Base-by-base conservation (phyloP, 1,140 invertebrate genomes). In the Wasmannia auropunctata region DNA sequence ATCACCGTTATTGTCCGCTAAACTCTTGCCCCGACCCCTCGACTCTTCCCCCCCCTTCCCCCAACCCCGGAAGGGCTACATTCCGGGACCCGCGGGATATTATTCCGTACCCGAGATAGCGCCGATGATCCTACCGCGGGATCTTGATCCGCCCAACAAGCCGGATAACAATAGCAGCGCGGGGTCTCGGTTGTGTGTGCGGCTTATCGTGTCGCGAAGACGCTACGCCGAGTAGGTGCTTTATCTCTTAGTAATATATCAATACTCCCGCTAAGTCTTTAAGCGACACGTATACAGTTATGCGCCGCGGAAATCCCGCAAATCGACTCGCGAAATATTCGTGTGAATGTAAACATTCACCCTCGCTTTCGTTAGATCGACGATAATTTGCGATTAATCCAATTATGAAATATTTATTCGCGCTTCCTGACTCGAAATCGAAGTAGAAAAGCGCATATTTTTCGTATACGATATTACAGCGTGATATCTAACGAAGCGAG, bases 1-100 rank as follows among this genome's bases (percentile, higher is more conserved):
- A 94, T 94, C 93, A 94, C 93, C 91, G 91, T 93, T 94, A 94
- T 94, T 93, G 91, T 89, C 37, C 37, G 91, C 83, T 91, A 88
- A 91, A 31, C 76, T 79, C 40, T 79, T 14, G 86, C 72, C 85
- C 76, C 77, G 63, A 65, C 60, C 75, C 63, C 69, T 10, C 62
- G 86, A 83, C 77, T 65, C 65, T 58, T 67, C 86, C 14, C n/a
- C n/a, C n/a, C n/a, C n/a, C n/a, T n/a, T n/a, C n/a, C n/a, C n/a
- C n/a, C n/a, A n/a, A n/a, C n/a, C n/a, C 81, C 72, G 86, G 69
- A 88, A 87, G 60, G 76, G 70, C 76, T 51, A 49, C 40, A 46
- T 70, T 67, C 76, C 63, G 70, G 31, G 51, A 67, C 81, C 60
- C 25, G 72, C 80, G 62, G 54, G 86, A 88, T 88, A 85, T 88